Conservation (phyloP, 2,797 vertebrate species). For the Poecilia wingei region DNA sequence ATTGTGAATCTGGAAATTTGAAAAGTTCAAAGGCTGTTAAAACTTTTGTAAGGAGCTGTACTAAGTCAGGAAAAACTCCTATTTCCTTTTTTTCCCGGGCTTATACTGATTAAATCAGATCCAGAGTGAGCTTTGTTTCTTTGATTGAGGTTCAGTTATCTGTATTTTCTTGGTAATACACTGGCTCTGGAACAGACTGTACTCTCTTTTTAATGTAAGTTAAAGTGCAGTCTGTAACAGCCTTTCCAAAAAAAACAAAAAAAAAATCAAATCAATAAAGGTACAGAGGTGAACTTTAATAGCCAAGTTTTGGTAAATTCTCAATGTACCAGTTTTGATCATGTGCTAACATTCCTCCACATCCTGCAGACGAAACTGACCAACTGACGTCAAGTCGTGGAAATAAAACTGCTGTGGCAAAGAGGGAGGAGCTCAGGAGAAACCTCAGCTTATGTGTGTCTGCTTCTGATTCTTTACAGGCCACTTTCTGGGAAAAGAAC, state of each 20-base stretch:
- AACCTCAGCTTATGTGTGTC: slow-evolving; percentile 62
- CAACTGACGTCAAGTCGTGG: slow-evolving; percentile 63
- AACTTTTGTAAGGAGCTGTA: not conserved
- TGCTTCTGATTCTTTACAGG: slow-evolving; percentile 53
- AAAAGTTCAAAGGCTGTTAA: not conserved
- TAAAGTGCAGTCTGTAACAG: slow-evolving; percentile 39
- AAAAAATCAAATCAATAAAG: slow-evolving; percentile 16
- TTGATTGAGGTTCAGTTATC: not conserved
- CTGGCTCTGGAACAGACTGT: slow-evolving; percentile 38
- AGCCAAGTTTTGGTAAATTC: not conserved
- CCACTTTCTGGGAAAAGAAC: slow-evolving; percentile 56
- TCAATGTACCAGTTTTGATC: not conserved
- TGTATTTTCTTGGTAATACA: slow-evolving; percentile 20
- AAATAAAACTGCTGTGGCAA: slow-evolving; percentile 59
- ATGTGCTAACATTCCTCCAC: not conserved
- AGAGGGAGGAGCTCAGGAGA: slow-evolving; percentile 37
- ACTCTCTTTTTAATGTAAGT: slow-evolving; percentile 36
- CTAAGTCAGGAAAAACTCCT: not conserved
- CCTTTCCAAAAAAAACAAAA: slow-evolving; percentile 4
- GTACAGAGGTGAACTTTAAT: slow-evolving; percentile 18
- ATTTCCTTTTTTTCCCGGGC: slow-evolving; percentile 10
- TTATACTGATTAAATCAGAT: slow-evolving; percentile 20
- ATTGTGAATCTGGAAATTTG: not conserved
- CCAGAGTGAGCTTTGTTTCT: not conserved
- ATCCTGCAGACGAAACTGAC: slow-evolving; percentile 36